Conservation (phyloP, 35 echinoderm and acorn worm species). For the Ptychodera flava region DNA sequence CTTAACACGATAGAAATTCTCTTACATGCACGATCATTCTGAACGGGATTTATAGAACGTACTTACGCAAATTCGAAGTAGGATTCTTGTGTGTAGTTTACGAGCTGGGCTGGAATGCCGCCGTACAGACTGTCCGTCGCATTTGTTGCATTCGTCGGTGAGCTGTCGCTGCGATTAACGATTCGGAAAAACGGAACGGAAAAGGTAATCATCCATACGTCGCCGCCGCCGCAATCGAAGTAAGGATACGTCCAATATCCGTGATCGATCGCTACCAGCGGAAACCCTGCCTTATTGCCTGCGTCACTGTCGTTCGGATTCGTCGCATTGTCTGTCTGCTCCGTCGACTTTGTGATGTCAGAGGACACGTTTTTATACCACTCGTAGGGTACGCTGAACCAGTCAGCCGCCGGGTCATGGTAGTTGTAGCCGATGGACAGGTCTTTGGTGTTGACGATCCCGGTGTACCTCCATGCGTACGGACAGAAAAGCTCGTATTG, state of each 20-base stretch:
- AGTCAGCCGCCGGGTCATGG: conserved; percentile 39
- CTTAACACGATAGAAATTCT: no score
- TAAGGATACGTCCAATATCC: conserved; percentile 94
- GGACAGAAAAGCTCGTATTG: conserved; percentile 73
- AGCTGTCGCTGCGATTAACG: background rate
- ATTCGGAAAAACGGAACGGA: conserved; percentile 74
- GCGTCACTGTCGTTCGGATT: background rate
- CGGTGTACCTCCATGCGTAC: conserved; percentile 47
- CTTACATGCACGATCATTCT: no score
- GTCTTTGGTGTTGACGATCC: conserved; percentile 59
- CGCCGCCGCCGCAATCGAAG: conserved; percentile 87
- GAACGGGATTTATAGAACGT: no score
- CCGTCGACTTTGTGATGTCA: background rate
- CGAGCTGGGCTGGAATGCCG: no score
- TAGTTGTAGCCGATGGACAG: conserved; percentile 79
- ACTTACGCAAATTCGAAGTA: background rate
- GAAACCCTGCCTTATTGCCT: background rate
- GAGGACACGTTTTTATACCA: conserved; percentile 18
- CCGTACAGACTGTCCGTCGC: no score
- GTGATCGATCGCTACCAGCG: conserved; percentile 17
- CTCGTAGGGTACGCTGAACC: conserved; percentile 64
- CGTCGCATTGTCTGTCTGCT: background rate
- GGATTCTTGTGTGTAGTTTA: no score
- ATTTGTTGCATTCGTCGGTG: no score
- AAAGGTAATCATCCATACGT: conserved; percentile 95